Base-by-base conservation (phyloP, 2,888 invertebrate species). In the Hypercompe scribonia region DNA sequence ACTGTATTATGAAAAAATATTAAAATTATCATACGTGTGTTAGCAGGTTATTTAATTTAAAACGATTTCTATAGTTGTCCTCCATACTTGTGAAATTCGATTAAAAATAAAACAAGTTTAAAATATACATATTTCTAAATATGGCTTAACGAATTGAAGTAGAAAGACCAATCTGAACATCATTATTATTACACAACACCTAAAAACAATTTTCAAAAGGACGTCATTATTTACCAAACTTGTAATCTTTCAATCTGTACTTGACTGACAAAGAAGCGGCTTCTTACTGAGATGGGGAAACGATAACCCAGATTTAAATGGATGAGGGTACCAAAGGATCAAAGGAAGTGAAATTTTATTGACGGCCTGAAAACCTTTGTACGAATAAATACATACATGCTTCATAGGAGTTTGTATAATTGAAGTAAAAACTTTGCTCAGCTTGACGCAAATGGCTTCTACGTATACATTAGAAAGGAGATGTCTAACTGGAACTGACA, bases 331-430 rank as follows among this genome's bases (percentile, higher is more conserved):
- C 28, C 39, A 18, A 13, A 75, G 77, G 77, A 78, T 81, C 84
- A 80, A 76, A 77, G 82, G 77, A 81, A 83, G 83, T 83, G 84
- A 83, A 81, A 78, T 75, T 81, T 83, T 83, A 83, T 83, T 77
- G 78, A 78, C 75, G 70, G 63, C 68, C 65, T 63, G 70, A 69
- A 82, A 76, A 75, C 66, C 69, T 70, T 68, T 65, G 66, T 65
- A 65, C 67, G 74, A 74, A 73, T 70, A 71, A 81, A 77, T 78
- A 69, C 39, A 61, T 39, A 36, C 39, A 74, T 74, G 76, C 77
- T 73, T 65, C 68, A 65, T 67, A 81, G 70, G 39, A 33, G 31
- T 65, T 58, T 72, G 39, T 39, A 21, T 69, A 36, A n/a, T 65
- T 65, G n/a, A 36, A 65, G 31, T 31, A 28, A 61, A 61, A 61